Conservation (phyloP, 2,113 vertebrate genomes). For the Tetrax tetrax region DNA sequence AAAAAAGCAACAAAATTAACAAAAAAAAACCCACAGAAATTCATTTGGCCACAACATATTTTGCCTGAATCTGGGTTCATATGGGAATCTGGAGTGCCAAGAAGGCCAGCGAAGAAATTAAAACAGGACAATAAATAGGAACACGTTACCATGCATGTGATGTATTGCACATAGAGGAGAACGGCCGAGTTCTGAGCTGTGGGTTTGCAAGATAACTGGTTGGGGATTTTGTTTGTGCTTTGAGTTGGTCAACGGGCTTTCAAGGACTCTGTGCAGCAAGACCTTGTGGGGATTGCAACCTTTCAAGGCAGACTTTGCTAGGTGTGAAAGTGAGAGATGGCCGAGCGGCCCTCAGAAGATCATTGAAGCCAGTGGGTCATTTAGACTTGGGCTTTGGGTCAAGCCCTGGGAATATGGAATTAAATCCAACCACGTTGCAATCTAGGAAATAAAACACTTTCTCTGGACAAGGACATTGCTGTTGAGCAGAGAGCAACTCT, state of each 20-base stretch:
- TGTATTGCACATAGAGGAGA: background rate
- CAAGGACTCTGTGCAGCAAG: background rate
- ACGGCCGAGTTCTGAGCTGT: background rate
- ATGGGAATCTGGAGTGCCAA: background rate
- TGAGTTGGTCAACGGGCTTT: background rate
- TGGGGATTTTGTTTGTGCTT: background rate
- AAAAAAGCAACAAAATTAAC: background rate
- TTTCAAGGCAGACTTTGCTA: background rate
- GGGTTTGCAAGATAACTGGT: background rate
- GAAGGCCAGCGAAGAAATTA: background rate
- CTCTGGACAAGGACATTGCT: background rate
- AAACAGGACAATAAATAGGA: background rate
- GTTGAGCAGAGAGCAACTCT: background rate
- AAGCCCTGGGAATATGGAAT: background rate
- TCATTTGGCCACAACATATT: background rate
- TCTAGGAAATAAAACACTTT: background rate
- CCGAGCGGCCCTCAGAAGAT: background rate
- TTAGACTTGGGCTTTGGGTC: background rate
- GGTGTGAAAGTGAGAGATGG: background rate
- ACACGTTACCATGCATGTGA: background rate
- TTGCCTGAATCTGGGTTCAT: background rate
- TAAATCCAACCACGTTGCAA: background rate
- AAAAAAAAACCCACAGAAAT: background rate
- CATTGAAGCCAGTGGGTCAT: background rate
- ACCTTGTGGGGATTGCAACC: accelerated